A percentile compares a stretch with the other conserved stretches of the same genome.
Evolutionary conservation across 64 coral and sea anemone species (phyloP).

Genomic region (Montipora cactus): DNA sequence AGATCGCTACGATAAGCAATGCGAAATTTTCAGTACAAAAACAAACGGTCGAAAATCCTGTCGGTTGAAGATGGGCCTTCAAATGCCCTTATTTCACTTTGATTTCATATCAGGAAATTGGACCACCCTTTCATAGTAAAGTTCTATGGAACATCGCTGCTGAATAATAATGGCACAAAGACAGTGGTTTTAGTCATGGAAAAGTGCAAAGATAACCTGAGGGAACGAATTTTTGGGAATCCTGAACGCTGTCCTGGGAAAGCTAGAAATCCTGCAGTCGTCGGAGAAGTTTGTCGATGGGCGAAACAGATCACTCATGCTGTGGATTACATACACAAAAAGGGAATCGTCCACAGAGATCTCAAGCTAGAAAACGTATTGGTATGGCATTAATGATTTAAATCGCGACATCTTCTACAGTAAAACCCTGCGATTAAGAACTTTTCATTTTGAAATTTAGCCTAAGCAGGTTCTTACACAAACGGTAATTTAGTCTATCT

Average conservation of each 20-base stretch:
- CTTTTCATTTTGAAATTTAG: too few species aligned
- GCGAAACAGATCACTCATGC: constrained; percentile 20
- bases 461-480: too few species aligned
- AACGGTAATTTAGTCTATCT: too few species aligned
- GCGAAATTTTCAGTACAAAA: too few species aligned
- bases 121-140: not conserved
- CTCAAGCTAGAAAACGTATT: constrained; percentile 60
- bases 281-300: not conserved
- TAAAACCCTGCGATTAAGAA: too few species aligned
- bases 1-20: too few species aligned
- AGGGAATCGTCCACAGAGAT: constrained; percentile 23
- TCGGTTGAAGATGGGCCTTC: too few species aligned
- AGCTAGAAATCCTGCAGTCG: not conserved
- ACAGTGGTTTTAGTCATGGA: constrained; percentile 9
- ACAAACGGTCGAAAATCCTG: too few species aligned
- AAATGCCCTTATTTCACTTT: too few species aligned
- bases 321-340: constrained; percentile 6
- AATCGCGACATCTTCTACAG: too few species aligned
- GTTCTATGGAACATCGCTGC: not conserved
- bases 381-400: constrained; percentile 16
- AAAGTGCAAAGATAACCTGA: constrained; percentile 15
- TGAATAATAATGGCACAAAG: not conserved
- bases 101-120: not conserved
- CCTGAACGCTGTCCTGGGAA: constrained; percentile 4
- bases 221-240: not conserved